Base-by-base conservation (phyloP, 2,797 vertebrate species). In the Gallinago stenura region DNA sequence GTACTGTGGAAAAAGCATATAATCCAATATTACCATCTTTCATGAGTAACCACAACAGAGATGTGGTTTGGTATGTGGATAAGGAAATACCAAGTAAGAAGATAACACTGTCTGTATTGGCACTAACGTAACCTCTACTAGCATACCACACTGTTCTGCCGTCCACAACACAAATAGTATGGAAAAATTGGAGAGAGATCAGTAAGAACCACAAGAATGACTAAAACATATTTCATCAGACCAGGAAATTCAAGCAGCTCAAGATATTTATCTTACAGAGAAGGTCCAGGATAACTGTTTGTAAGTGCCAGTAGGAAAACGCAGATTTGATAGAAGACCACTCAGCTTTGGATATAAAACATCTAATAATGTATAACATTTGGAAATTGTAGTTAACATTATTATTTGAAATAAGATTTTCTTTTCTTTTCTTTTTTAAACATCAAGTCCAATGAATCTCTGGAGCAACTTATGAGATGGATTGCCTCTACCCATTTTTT, bases 231-330 rank as follows among this genome's bases (percentile, higher is more conserved):
- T 85, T 87, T 86, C 53, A 69, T 17, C 39, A 79, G 50, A 84
- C 46, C 53, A 76, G n/a, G 66, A 93, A 89, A 93, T 87, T 66
- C 75, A 89, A 93, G 70, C 46, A 85, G 68, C 62, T 89, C 30
- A 72, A 30, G 61, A 43, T 72, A 88, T 79, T 95, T 88, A 60
- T 68, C n/a, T 90, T 76, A 58, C 22, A 28, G 8, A 93, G n/a
- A 70, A 90, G 10, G 62, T 58, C 53, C 61, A 69, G 72, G 30
- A 60, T 50, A 88, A 88, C 45, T 1, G 0, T 48, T 83, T 88
- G 2, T 10, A 73, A 87, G 30, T 72, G 62, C 73, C 78, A 83
- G 11, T 20, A 87, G n/a, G 31, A 93, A 79, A 90, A 82, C 7
- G 31, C 5, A 58, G 37, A 78, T 78, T 89, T 86, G 68, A 85